Base-by-base conservation (phyloP, 2,113 vertebrate genomes). In the Siphamia tubifer region DNA sequence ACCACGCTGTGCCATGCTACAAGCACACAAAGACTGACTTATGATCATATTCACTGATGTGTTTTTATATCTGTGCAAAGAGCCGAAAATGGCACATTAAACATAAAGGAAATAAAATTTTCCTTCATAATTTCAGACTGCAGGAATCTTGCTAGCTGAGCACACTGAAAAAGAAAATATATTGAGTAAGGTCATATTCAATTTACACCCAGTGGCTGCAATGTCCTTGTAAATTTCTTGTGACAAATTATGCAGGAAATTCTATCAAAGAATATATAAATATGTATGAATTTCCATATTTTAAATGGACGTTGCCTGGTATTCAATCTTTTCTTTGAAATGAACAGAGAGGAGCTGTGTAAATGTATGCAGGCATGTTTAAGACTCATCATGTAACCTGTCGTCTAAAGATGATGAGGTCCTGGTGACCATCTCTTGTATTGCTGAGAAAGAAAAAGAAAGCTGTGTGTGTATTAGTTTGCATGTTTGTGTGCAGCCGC, bases 81-180 rank as follows among this genome's bases (percentile, higher is more conserved):
- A 81, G 84, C 74, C 82, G 68, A 87, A 85, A 82, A 86, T 77
- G 72, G 42, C 62, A 82, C 70, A 77, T 81, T 76, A 58, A 38
- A 68, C 74, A 67, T 82, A 71, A 80, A 77, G 65, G 61, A 68
- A 64, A 69, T 42, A 39, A 21, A 76, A 81, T 55, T 71, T 67
- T 47, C 68, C 57, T 64, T 60, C 40, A 68, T 60, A 62, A 39
- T 68, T 66, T 42, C 27, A 56, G 40, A 63, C 45, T 24, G 63
- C 9, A 15, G 38, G 63, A 60, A 30, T 69, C 43, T 55, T 69
- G 76, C 48, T 64, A 32, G 62, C 51, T 38, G 27, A 53, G 56
- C 25, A 56, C 30, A 36, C 36, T 43, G 47, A 15, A 70, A 76
- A 77, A 39, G 35, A 44, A 83, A 79, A 79, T 43, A 55, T 47